Conservation (phyloP, 2,797 vertebrate genomes). For the Vespertilio murinus region DNA sequence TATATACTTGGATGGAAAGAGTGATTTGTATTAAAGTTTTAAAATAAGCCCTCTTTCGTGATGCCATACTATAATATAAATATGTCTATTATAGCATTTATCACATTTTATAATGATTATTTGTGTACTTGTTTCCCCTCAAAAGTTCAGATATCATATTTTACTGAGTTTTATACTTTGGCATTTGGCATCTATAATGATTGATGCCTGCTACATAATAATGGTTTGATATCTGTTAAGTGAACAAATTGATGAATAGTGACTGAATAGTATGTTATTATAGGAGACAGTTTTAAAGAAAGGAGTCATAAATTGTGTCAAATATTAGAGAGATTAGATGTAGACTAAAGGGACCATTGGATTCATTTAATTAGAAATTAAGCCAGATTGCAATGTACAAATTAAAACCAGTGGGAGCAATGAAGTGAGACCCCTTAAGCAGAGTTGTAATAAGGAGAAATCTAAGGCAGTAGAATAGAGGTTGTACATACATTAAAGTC, state of each 20-base stretch:
- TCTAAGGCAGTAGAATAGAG: background rate
- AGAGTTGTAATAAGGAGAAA: background rate
- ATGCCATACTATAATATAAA: background rate
- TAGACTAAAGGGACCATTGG: background rate
- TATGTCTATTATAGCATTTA: background rate
- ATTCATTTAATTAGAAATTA: background rate
- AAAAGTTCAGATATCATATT: background rate
- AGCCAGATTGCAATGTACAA: background rate
- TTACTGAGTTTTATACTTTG: background rate
- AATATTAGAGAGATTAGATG: background rate
- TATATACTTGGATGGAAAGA: background rate
- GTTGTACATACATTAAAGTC: background rate
- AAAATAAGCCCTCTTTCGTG: background rate
- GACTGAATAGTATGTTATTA: background rate
- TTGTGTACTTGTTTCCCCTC: background rate
- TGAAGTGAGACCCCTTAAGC: background rate
- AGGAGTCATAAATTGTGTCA: background rate
- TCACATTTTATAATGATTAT: background rate
- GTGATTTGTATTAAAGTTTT: background rate
- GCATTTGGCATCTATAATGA: background rate
- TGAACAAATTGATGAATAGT: background rate
- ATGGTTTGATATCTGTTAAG: background rate
- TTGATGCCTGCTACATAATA: background rate
- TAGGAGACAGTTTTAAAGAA: background rate
- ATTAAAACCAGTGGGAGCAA: background rate